Evolutionary conservation across 2,888 invertebrate species (phyloP), one percentile per base, ranked within the genome.

Genomic region (Myathropa florea): DNA sequence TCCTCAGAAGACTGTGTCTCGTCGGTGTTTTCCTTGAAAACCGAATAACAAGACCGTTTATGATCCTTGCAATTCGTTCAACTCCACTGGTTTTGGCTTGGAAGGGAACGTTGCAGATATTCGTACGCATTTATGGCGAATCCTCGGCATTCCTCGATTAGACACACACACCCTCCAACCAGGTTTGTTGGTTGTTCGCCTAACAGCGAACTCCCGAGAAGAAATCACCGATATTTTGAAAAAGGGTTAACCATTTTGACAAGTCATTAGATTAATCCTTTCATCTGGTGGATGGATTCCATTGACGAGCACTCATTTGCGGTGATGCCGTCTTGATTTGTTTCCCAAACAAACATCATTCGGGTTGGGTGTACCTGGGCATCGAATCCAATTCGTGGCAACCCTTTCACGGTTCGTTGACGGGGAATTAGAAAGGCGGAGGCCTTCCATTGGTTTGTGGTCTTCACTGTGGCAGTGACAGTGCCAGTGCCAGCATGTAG

Each of bases 221-320:
- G 36, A 33, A n/a, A 23, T 28, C 28, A n/a, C 4, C 24, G 28
- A 55, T 73, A 72, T 81, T 85, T 77, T 63, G 77, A 64, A 77
- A 46, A 85, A 85, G 82, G 85, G 85, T 85, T 85, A 82, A 82
- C 65, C 65, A 90, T 91, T 91, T 91, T 89, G 83, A 73, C 91
- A 92, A 92, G 91, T 92, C 90, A 91, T 91, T 92, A 91, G 91
- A 91, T 91, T 91, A 90, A 92, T 91, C 92, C 92, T 89, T 88
- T 89, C 71, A 85, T 68, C 55, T 77, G 33, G 53, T 76, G 75
- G 75, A 76, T 59, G 59, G 59, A 75, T 39, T 39, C 12, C 33
- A 67, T 23, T 39, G 55, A 36, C 26, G 53, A 18, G 46, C 46
- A 46, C 68, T 78, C 83, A 67, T 75, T 86, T 83, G 86, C 75